These are phyloP conservation scores for Galeopterus variegatus DNA, from an alignment of 2,113 vertebrate species.

Conservation along the genomic window DNA sequence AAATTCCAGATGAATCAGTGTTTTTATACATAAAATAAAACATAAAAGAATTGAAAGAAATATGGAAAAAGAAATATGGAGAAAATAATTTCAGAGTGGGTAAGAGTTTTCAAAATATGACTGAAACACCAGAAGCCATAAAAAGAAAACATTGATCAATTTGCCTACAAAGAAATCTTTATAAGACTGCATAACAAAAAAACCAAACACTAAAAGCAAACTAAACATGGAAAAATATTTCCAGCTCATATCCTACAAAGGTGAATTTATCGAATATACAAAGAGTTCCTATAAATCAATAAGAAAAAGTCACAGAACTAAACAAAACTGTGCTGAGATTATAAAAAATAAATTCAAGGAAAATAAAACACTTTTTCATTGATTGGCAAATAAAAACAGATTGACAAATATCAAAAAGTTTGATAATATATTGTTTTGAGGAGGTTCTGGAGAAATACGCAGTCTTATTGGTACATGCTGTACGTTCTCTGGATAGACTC, in stretches of 20 bases:
- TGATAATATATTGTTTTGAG: background rate
- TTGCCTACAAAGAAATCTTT: background rate
- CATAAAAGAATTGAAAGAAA: background rate
- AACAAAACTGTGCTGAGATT: background rate
- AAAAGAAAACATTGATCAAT: background rate
- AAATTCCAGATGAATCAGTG: slow-evolving; percentile 15
- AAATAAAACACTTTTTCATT: background rate
- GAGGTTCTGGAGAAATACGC: background rate
- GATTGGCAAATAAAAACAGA: background rate
- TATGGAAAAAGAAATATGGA: background rate
- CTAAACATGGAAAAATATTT: background rate
- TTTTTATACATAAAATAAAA: slow-evolving; percentile 7
- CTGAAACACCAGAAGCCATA: background rate
- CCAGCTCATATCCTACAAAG: background rate
- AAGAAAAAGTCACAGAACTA: background rate
- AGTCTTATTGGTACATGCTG: background rate
- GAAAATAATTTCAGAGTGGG: background rate
- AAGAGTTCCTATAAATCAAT: slow-evolving; percentile 38
- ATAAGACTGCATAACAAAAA: background rate
- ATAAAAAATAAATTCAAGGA: background rate
- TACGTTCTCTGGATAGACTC: background rate
- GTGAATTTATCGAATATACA: background rate
- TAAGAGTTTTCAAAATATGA: slow-evolving; percentile 45
- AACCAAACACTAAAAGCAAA: slow-evolving; percentile 9
- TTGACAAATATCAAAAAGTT: background rate